Evolutionary conservation across 35 echinoderm and acorn worm genomes (phyloP), one percentile per base, ranked within the genome.

Genomic region (Diadema setosum): DNA sequence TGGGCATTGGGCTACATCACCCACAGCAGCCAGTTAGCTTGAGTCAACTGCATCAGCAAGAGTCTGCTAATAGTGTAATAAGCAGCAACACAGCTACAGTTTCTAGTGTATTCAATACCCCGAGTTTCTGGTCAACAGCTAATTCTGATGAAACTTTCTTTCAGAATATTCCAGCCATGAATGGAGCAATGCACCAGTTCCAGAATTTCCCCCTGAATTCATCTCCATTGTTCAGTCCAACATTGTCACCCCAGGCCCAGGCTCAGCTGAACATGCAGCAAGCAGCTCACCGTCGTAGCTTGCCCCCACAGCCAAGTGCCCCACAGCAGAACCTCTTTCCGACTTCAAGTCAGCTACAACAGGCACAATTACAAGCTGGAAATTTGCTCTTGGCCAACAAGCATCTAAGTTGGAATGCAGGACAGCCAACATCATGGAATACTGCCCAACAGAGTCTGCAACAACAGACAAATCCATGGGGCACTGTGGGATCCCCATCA

Each of bases 141-240:
- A 87, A 70, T 61, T 83, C 82, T 83, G 95, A 97, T 43, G 95
- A 97, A 90, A 85, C 91, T 41, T 90, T 93, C 87, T 90, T 97
- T 87, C 95, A 97, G 87, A 87, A 88, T 42, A 89, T 93, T 32
- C 91, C 95, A 74, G 65, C 95, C 5, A 97, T 97, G 95, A 97
- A 97, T 93, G 95, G 95, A 63, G 90, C 89, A 46, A 85, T 97
- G 83, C 95, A 78, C 25, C 73, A 90, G 61, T 90, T 97, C 89
- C 95, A 97, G 84, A 97, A 97, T 78, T 93, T 97, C 91, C 95
- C 95, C 59, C 49, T 89, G 58, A 97, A 92, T 84, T 93, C 95
- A 73, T 93, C 95, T 42, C 85, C 95, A 21, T 61, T 97, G 45
- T 97, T 97, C 61, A 97, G 93, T 64, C 87, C 91, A 57, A 90